Evolutionary conservation across 2,888 invertebrate genomes (phyloP).

Genomic region (Campoplex nolae): DNA sequence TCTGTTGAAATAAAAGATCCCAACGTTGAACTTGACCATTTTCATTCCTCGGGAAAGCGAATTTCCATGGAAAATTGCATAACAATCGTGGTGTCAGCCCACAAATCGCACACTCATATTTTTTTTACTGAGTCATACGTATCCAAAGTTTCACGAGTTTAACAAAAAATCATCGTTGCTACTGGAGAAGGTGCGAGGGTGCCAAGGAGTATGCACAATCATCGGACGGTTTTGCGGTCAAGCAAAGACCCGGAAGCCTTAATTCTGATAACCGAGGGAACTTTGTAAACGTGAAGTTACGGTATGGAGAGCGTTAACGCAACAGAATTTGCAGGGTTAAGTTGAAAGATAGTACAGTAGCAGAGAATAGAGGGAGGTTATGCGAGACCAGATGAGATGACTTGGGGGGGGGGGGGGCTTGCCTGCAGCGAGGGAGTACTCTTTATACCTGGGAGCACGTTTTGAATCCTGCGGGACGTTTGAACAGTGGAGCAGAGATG

Average conservation of each 20-base stretch:
- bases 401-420: slow-evolving; percentile 17
- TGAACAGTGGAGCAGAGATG: slow-evolving; percentile 32
- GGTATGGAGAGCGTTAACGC: slow-evolving; percentile 61
- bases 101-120: neutral
- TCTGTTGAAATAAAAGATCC: neutral
- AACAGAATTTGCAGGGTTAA: slow-evolving; percentile 70
- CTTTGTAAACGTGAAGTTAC: slow-evolving; percentile 79
- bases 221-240: slow-evolving; percentile 39
- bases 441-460: slow-evolving; percentile 55
- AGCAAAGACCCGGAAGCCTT: slow-evolving; percentile 66
- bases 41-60: neutral
- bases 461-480: slow-evolving; percentile 71
- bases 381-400: slow-evolving; percentile 63
- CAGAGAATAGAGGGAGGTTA: slow-evolving; percentile 38
- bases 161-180: slow-evolving; percentile 29
- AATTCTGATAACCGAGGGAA: slow-evolving; percentile 77
- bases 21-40: neutral
- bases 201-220: neutral
- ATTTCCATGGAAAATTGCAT: neutral
- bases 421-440: slow-evolving; percentile 48
- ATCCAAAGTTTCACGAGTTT: neutral
- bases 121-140: neutral
- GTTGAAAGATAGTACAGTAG: slow-evolving; percentile 64
- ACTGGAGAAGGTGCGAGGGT: neutral
- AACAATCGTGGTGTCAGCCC: neutral